These are phyloP conservation scores for Caenorhabditis sp. DNA, from an alignment of 2,888 invertebrate genomes.

Conservation along the genomic window DNA sequence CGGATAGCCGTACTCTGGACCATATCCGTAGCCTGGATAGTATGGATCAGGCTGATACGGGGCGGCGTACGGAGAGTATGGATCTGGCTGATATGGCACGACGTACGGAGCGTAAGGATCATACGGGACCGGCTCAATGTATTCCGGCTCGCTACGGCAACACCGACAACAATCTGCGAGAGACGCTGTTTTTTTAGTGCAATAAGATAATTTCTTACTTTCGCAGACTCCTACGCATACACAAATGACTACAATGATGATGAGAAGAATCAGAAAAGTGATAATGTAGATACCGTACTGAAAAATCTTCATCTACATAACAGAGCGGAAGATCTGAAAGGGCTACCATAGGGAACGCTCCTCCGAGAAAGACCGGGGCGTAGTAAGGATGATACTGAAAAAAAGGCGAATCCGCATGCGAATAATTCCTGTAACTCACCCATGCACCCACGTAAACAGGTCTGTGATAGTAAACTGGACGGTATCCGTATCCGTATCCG, in stretches of 20 bases:
- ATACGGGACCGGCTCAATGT: not conserved
- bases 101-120: not conserved
- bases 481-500: not conserved
- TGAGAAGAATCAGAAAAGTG: not conserved
- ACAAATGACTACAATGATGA: not conserved
- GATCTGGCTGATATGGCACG: not conserved
- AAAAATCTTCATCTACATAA: not conserved
- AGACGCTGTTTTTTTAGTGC: not conserved
- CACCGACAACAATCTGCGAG: not conserved
- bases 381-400: slow-evolving; percentile 11
- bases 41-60: not conserved
- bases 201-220: not conserved
- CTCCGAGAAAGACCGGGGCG: not conserved
- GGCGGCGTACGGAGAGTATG: not conserved
- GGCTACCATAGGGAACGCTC: not conserved
- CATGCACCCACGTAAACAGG: slow-evolving; percentile 18
- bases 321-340: not conserved
- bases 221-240: not conserved
- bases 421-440: no score
- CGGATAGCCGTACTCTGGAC: not conserved
- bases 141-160: not conserved
- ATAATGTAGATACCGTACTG: not conserved
- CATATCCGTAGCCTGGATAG: not conserved
- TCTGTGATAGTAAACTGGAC: slow-evolving; percentile 13
- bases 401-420: no score